Conservation (phyloP, 1,140 invertebrate species). For the Chrysoperla carnea region DNA sequence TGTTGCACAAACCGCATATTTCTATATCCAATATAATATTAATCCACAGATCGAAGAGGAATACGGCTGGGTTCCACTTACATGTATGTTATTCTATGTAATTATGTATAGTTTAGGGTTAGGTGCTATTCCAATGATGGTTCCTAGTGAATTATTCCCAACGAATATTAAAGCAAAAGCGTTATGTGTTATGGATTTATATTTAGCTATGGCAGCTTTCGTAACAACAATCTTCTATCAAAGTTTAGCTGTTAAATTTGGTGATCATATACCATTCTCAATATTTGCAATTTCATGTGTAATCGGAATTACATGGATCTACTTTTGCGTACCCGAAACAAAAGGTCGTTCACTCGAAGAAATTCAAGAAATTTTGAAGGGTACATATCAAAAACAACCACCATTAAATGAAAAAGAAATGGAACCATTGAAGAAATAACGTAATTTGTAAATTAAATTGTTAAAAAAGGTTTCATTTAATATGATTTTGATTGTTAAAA, state of each 20-base stretch:
- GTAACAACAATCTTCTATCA: constrained; percentile 56
- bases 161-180: constrained; percentile 48
- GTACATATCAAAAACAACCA: neutral
- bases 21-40: constrained; percentile 28
- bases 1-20: constrained; percentile 38
- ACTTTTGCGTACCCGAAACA: constrained; percentile 55
- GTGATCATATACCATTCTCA: constrained; percentile 52
- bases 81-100: constrained; percentile 48
- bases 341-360: constrained; percentile 57
- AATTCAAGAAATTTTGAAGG: constrained; percentile 14
- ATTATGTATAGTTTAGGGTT: constrained; percentile 49
- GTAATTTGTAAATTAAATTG: too few relatives aligned
- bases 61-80: constrained; percentile 39
- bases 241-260: constrained; percentile 34
- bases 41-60: constrained; percentile 14
- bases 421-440: too few relatives aligned
- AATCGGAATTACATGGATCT: constrained; percentile 39
- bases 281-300: constrained; percentile 49
- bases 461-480: too few relatives aligned
- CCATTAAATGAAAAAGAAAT: too few relatives aligned
- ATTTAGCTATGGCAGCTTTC: constrained; percentile 53
- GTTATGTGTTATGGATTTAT: constrained; percentile 46
- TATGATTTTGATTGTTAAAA: too few relatives aligned
- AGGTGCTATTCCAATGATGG: constrained; percentile 48
- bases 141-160: constrained; percentile 58